Base-by-base conservation (phyloP, 2,113 vertebrate species). In the Stegostoma tigrinum region DNA sequence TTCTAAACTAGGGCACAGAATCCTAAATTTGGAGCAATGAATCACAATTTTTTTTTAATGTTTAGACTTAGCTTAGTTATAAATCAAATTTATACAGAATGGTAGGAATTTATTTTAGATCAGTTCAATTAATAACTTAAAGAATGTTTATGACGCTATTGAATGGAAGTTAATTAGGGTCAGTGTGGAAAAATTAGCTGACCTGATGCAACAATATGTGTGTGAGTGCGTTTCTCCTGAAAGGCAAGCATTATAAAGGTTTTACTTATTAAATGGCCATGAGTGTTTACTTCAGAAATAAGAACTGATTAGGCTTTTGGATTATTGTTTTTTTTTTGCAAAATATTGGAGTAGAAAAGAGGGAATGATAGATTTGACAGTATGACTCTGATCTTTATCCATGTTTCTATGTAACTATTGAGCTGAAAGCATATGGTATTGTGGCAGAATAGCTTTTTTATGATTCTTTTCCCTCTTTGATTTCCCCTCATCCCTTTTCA, bases 1-100 rank as follows among this genome's bases (percentile, higher is more conserved):
- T 93, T 67, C n/a, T 93, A n/a, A 93, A 93, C 89, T 93, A 38
- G 89, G 89, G 38, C 89, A 90, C 52, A 67, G 61, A 93, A 19
- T 83, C 38, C 89, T 93, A 66, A 93, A 93, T 93, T 67, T 93
- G 89, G 89, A 6, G 38, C 89, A 66, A 38, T 66, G 34, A 93
- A 66, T 93, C 38, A n/a, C 34, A 66, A 66, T 67, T 66, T 38
- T 34, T 21, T 38, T 34, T 21, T n/a, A 38, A 38, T 17, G 55
- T 19, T 67, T 93, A 34, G 5, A 38, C 34, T 66, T 61, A 67
- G 34, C 61, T 93, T 93, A 17, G 8, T 61, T 66, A 66, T 61
- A 90, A 90, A 90, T 90, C 61, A 23, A 42, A 83, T 83, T 42
- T 1, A 5, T 66, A 66, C 19, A 64, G 2, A 8, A 30, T 17